Base-by-base conservation (phyloP, 2,797 vertebrate species). In the Xiphorhynchus erythropygius region DNA sequence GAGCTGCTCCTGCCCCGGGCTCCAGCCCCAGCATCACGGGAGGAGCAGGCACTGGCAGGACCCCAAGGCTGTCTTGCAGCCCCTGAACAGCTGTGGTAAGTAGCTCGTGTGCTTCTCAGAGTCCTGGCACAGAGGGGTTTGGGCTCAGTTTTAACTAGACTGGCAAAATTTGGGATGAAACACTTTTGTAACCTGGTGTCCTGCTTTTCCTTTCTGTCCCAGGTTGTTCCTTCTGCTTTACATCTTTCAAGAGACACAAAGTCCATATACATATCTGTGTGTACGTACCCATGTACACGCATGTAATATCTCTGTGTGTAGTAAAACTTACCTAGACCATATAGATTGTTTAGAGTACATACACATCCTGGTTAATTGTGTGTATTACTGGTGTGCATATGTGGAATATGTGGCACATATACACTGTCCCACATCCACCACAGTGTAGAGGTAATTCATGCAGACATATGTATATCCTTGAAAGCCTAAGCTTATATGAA, bases 251-350 rank as follows among this genome's bases (percentile, higher is more conserved):
- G 86, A 50, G 70, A 23, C 9, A 13, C 28, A 11, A 37, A 13
- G 5, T 33, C 1, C 32, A 1, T 5, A 1, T 3, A 5, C 0
- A 0, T 57, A 39, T 67, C 0, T 11, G 6, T 24, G 9, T 69
- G 1, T 14, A 10, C 13, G 18, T 39, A 46, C 53, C 23, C 15
- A 0, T 4, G 44, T 44, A 21, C 44, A 22, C 18, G 5, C 44
- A 44, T 44, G 1, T 18, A 22, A 10, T 23, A 17, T 28, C 57
- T 30, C 4, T 42, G 19, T 42, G 27, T n/a, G 47, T 8, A 13
- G 50, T 53, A 19, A 32, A 71, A 13, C 6, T 5, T 7, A 3
- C 4, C 1, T 15, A 24, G 11, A 3, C 41, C 67, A 24, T 46
- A 25, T 13, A 17, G 18, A 1, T 53, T 56, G 23, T 73, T 57